Evolutionary conservation across 1,140 invertebrate genomes (phyloP).

Genomic region (Drosophila nikananu): DNA sequence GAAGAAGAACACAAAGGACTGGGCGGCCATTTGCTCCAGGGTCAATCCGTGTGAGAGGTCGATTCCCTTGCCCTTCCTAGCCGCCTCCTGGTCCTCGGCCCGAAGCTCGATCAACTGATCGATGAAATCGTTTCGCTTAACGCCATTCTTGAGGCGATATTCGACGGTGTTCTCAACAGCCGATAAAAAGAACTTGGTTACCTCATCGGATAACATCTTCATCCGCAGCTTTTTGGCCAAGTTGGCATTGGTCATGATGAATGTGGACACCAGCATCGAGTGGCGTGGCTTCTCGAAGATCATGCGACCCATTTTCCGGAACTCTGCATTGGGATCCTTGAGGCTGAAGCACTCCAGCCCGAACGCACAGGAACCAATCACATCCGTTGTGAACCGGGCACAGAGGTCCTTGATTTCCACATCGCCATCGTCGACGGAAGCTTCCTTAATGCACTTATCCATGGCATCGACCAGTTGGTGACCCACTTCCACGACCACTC

Average conservation of each 20-base stretch:
- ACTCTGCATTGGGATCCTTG: conserved; percentile 85
- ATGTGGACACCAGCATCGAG: conserved; percentile 19
- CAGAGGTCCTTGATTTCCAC: conserved; percentile 87
- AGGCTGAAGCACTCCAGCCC: conserved; percentile 86
- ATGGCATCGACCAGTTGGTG: conserved; percentile 55
- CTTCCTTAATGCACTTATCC: conserved; percentile 17
- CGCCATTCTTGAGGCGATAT: conserved; percentile 78
- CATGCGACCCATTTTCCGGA: conserved; percentile 78
- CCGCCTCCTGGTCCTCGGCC: conserved; percentile 51
- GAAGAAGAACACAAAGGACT: conserved; percentile 76
- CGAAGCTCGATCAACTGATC: conserved; percentile 80
- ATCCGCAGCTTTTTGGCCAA: conserved; percentile 52
- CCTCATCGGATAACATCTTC: conserved; percentile 64
- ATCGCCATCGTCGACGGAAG: conserved; percentile 84
- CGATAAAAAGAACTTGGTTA: conserved; percentile 82
- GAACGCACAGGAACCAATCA: conserved; percentile 86
- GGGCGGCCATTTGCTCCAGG: conserved; percentile 75
- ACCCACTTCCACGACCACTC: conserved; percentile 74
- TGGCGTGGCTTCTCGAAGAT: conserved; percentile 61
- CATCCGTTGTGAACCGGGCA: conserved; percentile 88
- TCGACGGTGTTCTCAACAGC: conserved; percentile 80
- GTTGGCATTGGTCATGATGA: conserved; percentile 54
- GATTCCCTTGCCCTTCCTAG: conserved; percentile 38
- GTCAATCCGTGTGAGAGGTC: conserved; percentile 55
- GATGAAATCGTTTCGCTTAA: conserved; percentile 85